Evolutionary conservation across 2,797 vertebrate species (phyloP).

Genomic region (Pseudomugil gertrudae): DNA sequence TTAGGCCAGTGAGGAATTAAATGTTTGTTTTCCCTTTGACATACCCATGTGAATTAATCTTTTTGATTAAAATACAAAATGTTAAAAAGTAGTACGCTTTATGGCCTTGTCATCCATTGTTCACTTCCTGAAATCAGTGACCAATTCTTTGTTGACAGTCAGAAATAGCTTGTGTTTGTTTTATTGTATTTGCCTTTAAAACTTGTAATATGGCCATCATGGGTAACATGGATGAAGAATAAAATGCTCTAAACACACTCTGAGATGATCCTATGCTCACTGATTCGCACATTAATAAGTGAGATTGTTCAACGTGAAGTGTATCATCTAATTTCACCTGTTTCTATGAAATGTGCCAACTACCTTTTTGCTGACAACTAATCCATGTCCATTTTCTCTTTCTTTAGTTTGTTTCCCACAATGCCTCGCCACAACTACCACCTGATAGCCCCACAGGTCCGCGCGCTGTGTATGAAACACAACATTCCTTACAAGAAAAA

Average conservation of each 20-base stretch:
- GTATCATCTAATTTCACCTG: too few relatives aligned
- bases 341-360: neutral
- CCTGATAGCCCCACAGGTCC: conserved; percentile 88
- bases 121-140: neutral
- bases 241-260: neutral
- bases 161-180: neutral
- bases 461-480: conserved; percentile 89
- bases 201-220: neutral
- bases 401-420: conserved; percentile 90
- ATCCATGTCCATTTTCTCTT: neutral
- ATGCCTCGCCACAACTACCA: conserved; percentile 96
- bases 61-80: too few relatives aligned
- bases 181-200: neutral
- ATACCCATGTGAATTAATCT: too few relatives aligned
- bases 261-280: neutral
- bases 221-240: too few relatives aligned
- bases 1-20: too few relatives aligned
- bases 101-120: too few relatives aligned
- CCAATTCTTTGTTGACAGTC: neutral
- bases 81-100: too few relatives aligned
- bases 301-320: too few relatives aligned
- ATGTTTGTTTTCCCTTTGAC: too few relatives aligned
- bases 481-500: conserved; percentile 89
- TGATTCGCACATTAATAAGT: neutral
- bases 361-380: neutral